A percentile compares a stretch with the other conserved stretches of the same genome.
Conservation (phyloP, 1,140 invertebrate species). For the Dendroctonus ponderosae region DNA sequence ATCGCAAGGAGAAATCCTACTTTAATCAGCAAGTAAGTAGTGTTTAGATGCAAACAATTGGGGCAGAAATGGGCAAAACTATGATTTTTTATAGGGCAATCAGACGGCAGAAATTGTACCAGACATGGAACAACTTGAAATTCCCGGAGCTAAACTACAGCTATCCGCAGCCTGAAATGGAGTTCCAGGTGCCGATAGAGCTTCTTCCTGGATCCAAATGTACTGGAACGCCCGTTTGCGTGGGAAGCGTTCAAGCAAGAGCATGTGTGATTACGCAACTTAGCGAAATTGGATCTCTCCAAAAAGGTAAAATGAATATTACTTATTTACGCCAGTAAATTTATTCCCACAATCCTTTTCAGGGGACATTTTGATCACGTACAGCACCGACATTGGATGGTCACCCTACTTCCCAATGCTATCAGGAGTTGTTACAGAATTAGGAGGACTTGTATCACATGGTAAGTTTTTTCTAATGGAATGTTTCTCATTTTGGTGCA, state of each 20-base stretch:
- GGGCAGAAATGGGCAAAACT: not conserved
- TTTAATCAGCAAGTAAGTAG: conserved; percentile 64
- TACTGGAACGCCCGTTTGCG: conserved; percentile 68
- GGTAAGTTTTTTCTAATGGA: conserved; percentile 53
- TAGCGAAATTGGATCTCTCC: conserved; percentile 45
- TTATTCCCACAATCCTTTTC: conserved; percentile 2
- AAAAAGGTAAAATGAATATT: conserved; percentile 36
- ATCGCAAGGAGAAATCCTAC: conserved; percentile 57
- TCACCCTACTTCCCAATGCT: conserved; percentile 83
- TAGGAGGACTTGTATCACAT: conserved; percentile 83
- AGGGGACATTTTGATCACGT: conserved; percentile 78
- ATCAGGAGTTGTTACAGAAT: conserved; percentile 77
- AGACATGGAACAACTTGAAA: conserved; percentile 57
- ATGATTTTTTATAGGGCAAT: conserved; percentile 57
- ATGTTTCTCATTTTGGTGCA: too few relatives aligned
- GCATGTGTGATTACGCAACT: conserved; percentile 68
- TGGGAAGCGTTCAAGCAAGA: conserved; percentile 63
- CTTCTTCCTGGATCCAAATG: conserved; percentile 46
- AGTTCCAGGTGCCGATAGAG: conserved; percentile 11
- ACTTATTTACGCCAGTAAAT: too few relatives aligned
- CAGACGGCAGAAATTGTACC: conserved; percentile 59
- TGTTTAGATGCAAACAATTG: not conserved
- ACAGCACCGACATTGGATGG: conserved; percentile 83
- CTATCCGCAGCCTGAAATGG: conserved; percentile 53
- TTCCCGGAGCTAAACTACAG: conserved; percentile 67